Percentiles rank a stretch among this genome's conserved stretches.
phyloP scores from a whole-genome alignment of 2,888 invertebrate genomes.

The Andrena praecox region DNA sequence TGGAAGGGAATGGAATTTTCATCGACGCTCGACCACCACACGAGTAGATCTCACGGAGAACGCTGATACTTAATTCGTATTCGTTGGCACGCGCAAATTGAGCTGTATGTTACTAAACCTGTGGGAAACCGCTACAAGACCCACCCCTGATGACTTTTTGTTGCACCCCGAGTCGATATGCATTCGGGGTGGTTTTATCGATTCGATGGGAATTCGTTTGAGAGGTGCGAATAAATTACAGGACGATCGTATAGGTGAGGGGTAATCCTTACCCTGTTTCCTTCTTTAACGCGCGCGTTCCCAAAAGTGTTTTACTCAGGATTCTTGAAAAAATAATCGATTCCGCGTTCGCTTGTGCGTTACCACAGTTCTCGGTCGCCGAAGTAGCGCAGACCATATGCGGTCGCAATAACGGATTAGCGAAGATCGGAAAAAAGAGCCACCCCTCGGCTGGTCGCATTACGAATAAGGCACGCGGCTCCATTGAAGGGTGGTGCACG shows the following conservation, averaged over 20 bases:
- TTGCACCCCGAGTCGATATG: slow-evolving; percentile 14
- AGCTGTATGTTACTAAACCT: slow-evolving; percentile 60
- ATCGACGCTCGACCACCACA: neutral
- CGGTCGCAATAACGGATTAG: slow-evolving; percentile 57
- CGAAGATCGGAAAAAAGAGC: slow-evolving; percentile 47
- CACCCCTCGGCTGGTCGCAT: slow-evolving; percentile 49
- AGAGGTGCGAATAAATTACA: neutral
- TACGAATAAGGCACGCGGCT: slow-evolving; percentile 65
- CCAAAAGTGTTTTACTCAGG: neutral
- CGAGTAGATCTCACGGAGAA: slow-evolving; percentile 31
- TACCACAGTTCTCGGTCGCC: neutral
- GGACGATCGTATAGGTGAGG: neutral
- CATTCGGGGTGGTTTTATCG: slow-evolving; percentile 32
- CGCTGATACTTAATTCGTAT: slow-evolving; percentile 73
- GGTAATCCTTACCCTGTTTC: too few species aligned
- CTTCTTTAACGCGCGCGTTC: too few species aligned
- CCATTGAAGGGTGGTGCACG: slow-evolving; percentile 56
- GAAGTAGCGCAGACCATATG: slow-evolving; percentile 42
- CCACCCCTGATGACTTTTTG: slow-evolving; percentile 59
- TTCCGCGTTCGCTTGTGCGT: slow-evolving; percentile 22
- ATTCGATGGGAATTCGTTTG: slow-evolving; percentile 39
- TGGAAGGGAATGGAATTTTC: neutral
- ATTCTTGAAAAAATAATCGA: neutral
- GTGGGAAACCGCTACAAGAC: slow-evolving; percentile 77
- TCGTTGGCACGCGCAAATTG: slow-evolving; percentile 76